These are phyloP conservation scores for Myotis davidii DNA, from an alignment of 2,113 vertebrate species.

Conservation along the genomic window DNA sequence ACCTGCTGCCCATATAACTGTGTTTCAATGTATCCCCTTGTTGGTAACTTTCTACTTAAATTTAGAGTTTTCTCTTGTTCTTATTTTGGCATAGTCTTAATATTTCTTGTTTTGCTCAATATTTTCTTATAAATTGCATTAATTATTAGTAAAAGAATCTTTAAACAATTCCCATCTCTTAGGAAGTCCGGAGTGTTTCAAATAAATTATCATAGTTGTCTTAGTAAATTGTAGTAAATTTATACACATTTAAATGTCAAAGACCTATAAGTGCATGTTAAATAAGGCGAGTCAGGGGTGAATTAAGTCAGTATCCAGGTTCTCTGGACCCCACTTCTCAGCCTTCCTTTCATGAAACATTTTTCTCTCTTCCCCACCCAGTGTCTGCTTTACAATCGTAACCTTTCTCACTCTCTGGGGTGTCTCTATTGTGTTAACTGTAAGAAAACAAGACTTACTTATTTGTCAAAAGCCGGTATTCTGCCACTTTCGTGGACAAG, in stretches of 20 bases:
- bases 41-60: background rate
- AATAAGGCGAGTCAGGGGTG: background rate
- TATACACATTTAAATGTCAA: background rate
- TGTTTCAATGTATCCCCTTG: background rate
- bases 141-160: background rate
- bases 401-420: background rate
- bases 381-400: background rate
- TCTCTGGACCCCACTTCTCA: background rate
- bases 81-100: background rate
- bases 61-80: conserved; percentile 8
- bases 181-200: background rate
- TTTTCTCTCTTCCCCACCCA: background rate
- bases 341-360: background rate
- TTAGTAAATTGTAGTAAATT: background rate
- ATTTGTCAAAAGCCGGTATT: conserved; percentile 89
- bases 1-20: background rate
- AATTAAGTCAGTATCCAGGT: background rate
- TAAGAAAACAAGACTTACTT: conserved; percentile 87
- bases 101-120: background rate
- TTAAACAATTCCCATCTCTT: background rate
- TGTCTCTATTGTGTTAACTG: background rate
- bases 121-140: background rate
- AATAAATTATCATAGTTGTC: background rate
- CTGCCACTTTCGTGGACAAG: conserved; percentile 90
- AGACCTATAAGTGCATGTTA: background rate